Base-by-base conservation (phyloP, 1,140 invertebrate species). In the Lasioglossum baleicum region DNA sequence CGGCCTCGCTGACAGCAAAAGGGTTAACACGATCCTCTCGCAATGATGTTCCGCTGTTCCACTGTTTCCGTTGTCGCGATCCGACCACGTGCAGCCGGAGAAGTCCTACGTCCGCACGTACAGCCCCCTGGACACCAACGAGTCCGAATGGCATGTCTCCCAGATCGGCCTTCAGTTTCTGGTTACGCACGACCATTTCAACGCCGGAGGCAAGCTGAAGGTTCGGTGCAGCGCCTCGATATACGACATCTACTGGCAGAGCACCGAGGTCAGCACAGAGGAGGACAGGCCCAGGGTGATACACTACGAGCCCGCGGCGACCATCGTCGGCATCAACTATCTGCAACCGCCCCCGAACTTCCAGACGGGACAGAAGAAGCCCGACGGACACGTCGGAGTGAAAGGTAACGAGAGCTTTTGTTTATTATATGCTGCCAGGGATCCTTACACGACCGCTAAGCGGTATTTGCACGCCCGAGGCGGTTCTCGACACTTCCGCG, bases 211-310 rank as follows among this genome's bases (percentile, higher is more conserved):
- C 22, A 94, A 94, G 82, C 85, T 95, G 2, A 95, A 95, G 92
- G 94, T 95, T 69, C 93, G 95, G 17, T 95, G 95, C 84, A 94
- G 94, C 60, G 95, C 95, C 1, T 94, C 94, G 53, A 94, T 95
- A 83, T 94, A 95, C 88, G 93, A 94, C 48, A 93, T 95, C 79
- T 95, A 95, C 87, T 94, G 94, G 92, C 94, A 94, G 89, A 95
- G 94, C 81, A 94, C 94, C 56, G 95, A 95, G 88, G 94, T 94
- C 79, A 94, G 94, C 79, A 92, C 94, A 1, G 94, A 94, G 81
- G 94, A 95, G 82, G 94, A 95, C 77, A 91, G 91, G 66, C 89
- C 89, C 0, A 90, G 88, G 68, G 79, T 88, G 48, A 82, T 89
- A 20, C 88, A 91, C 63, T 85, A 88, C 22, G 91, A 90, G 68